phyloP scores from a whole-genome alignment of 2,888 invertebrate species.

The Macrostomum cliftonense region DNA sequence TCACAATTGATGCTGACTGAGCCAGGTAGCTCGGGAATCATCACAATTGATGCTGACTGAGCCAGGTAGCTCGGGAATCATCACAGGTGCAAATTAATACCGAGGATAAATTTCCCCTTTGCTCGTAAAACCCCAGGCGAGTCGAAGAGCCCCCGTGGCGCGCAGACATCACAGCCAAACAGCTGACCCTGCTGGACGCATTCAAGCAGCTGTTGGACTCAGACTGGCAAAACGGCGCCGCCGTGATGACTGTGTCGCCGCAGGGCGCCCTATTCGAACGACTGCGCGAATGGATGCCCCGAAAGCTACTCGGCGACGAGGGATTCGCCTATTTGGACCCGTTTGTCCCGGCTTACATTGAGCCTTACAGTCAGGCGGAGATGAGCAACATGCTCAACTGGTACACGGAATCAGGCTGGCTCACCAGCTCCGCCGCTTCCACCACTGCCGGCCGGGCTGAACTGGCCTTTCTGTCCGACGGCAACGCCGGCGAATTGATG shows the following conservation, averaged over 20 bases:
- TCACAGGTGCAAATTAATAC: no score
- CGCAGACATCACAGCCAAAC: background rate
- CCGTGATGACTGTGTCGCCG: background rate
- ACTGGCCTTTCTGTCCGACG: no score
- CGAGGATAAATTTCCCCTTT: no score
- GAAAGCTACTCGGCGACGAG: slow-evolving; percentile 4
- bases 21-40: no score
- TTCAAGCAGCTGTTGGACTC: background rate
- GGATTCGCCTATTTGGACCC: slow-evolving; percentile 5
- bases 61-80: no score
- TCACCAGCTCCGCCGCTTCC: background rate
- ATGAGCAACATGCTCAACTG: background rate
- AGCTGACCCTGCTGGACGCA: background rate
- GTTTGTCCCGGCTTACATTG: slow-evolving; percentile 5
- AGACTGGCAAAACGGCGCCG: slow-evolving; percentile 4
- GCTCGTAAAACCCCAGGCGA: no score
- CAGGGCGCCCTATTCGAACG: background rate
- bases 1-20: no score
- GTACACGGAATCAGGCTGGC: background rate
- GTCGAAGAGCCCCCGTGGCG: no score
- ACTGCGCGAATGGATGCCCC: background rate
- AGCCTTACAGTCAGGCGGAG: background rate
- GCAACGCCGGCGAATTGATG: no score
- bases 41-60: no score
- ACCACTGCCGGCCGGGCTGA: background rate